Conservation (phyloP, 1,140 invertebrate species). For the Lysiphlebus fabarum region DNA sequence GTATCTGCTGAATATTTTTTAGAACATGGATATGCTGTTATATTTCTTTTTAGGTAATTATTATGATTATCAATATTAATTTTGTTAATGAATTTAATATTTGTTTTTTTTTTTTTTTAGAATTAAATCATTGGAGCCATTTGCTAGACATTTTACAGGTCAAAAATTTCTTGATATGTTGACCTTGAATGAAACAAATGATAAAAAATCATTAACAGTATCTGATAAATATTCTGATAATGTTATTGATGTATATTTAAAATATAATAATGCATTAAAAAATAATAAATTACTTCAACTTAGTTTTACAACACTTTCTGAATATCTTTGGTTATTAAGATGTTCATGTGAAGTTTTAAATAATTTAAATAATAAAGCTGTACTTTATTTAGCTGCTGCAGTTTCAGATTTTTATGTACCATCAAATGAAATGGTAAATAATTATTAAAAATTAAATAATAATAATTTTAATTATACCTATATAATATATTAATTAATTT, state of each 20-base stretch:
- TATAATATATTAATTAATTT: too few relatives aligned
- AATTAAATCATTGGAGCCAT: slow-evolving; percentile 90
- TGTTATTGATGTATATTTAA: slow-evolving; percentile 65
- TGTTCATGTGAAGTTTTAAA: slow-evolving; percentile 75
- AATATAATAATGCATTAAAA: slow-evolving; percentile 68
- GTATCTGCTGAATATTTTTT: slow-evolving; percentile 95
- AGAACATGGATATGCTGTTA: slow-evolving; percentile 72
- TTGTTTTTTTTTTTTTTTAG: too few relatives aligned
- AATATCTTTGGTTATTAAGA: slow-evolving; percentile 90
- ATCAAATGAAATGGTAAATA: slow-evolving; percentile 85
- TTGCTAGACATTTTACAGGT: slow-evolving; percentile 77
- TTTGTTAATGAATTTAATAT: too few relatives aligned
- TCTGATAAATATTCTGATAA: slow-evolving; percentile 67
- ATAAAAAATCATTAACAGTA: slow-evolving; percentile 61
- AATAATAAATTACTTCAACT: slow-evolving; percentile 69
- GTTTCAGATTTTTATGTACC: slow-evolving; percentile 99
- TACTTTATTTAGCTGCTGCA: slow-evolving; percentile 94
- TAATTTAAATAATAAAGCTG: slow-evolving; percentile 63
- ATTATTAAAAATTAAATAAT: too few relatives aligned
- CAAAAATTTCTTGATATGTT: slow-evolving; percentile 80
- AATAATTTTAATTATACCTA: too few relatives aligned
- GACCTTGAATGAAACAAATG: slow-evolving; percentile 61
- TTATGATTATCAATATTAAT: too few relatives aligned
- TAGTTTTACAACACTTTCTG: slow-evolving; percentile 79
- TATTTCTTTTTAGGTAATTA: slow-evolving; percentile 71